Evolutionary conservation across 1,140 invertebrate genomes (phyloP).

Genomic region (Sitobion miscanthi): DNA sequence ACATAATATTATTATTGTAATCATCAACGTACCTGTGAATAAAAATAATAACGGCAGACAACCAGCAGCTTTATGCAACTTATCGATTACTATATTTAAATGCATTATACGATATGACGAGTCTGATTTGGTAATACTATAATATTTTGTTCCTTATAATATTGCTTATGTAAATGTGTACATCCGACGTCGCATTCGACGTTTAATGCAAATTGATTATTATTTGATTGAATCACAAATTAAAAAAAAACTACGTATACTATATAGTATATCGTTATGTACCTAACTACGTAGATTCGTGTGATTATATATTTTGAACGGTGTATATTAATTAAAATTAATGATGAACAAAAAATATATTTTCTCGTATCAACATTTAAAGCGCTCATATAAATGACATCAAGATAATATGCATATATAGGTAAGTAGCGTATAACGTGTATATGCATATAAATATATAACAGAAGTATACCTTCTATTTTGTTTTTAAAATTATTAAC

Average conservation of each 20-base stretch:
- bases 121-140: neutral
- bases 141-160: neutral
- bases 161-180: neutral
- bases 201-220: neutral
- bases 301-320: neutral
- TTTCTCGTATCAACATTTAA: neutral
- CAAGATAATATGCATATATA: neutral
- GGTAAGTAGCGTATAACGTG: neutral
- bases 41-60: neutral
- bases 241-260: neutral
- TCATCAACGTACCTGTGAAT: neutral
- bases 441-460: neutral
- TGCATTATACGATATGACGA: neutral
- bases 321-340: neutral
- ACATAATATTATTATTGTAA: neutral
- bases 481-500: neutral
- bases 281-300: neutral
- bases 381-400: neutral
- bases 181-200: neutral
- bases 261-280: neutral
- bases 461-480: neutral
- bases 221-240: conserved; percentile 2
- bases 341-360: conserved; percentile 12
- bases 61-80: neutral
- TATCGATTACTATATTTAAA: neutral